These are phyloP conservation scores for Parnassius mnemosyne DNA, from an alignment of 2,888 invertebrate species.

Conservation along the genomic window DNA sequence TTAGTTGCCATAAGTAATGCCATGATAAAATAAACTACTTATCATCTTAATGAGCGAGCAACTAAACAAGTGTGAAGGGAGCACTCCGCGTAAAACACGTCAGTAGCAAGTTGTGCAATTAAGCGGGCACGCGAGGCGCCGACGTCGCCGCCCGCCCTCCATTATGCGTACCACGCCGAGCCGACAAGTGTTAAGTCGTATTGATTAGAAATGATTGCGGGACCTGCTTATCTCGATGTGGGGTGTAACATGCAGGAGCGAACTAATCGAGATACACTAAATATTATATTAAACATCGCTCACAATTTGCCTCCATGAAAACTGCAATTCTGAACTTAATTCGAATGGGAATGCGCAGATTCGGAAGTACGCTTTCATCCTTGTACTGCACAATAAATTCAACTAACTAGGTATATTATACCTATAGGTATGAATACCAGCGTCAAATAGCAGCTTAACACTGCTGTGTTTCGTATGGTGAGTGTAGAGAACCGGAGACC, in stretches of 20 bases:
- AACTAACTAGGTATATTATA: no score
- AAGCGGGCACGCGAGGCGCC: conserved; percentile 69
- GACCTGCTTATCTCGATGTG: conserved; percentile 10
- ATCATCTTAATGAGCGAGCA: neutral
- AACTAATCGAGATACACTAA: no score
- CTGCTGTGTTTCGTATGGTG: no score
- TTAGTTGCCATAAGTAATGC: neutral
- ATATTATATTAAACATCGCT: no score
- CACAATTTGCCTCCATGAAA: no score
- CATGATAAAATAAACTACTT: neutral
- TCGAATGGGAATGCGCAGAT: no score
- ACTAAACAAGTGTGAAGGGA: conserved; percentile 10
- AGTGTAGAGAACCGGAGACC: no score
- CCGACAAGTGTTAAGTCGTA: conserved; percentile 34
- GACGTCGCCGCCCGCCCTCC: conserved; percentile 56
- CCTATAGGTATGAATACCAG: no score
- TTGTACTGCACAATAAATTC: no score
- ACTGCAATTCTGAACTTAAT: no score
- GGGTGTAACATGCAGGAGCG: neutral
- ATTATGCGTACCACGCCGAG: conserved; percentile 22
- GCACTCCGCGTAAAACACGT: conserved; percentile 27
- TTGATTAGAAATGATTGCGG: conserved; percentile 30
- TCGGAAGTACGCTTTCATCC: no score
- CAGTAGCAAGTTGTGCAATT: conserved; percentile 56
- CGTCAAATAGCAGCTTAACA: no score